Base-by-base conservation (phyloP, 2,797 vertebrate species). In the Sebastes steindachneri region DNA sequence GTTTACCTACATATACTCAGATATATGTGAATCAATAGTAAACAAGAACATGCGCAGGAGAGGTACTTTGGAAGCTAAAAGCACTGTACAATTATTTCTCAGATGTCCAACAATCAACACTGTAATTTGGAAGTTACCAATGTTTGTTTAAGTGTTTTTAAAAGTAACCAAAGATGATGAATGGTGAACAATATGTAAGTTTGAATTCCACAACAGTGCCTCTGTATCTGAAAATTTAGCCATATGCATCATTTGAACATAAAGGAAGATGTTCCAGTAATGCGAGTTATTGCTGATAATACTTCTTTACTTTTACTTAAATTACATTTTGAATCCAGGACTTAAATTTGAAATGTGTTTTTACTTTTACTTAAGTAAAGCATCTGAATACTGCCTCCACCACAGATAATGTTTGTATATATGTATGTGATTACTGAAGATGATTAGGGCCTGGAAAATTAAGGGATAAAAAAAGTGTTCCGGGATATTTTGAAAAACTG, bases 401-500 rank as follows among this genome's bases (percentile, higher is more conserved):
- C 15, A 37, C 10, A 8, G 19, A 12, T n/a, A 26, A 58, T 58
- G 33, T 59, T 58, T 48, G 5, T 9, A 35, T 35, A 35, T 35
- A 35, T 35, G 33, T 25, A 59, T 23, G 37, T 60, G 19, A 59
- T 60, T 23, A 23, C 14, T 17, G 5, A 21, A 51, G 28, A 4
- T 5, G 21, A 73, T 8, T 8, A 11, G 9, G n/a, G 41, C n/a
- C 5, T 14, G 0, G 23, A 41, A 29, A 1, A 35, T 26, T 0
- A 51, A 31, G 11, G 28, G 28, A 45, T 0, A 31, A n/a, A 10
- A 59, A 41, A 41, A 15, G 14, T 37, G 6, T 62, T 62, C 3
- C 26, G 5, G 5, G 28, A 28, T 35, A 33, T 35, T 62, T 59
- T 55, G 23, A 65, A 65, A 28, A 65, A 0, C 23, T 15, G 15